These are phyloP conservation scores for Paracentrotus lividus DNA, from an alignment of 53 echinoderm and acorn worm genomes.

Conservation along the genomic window DNA sequence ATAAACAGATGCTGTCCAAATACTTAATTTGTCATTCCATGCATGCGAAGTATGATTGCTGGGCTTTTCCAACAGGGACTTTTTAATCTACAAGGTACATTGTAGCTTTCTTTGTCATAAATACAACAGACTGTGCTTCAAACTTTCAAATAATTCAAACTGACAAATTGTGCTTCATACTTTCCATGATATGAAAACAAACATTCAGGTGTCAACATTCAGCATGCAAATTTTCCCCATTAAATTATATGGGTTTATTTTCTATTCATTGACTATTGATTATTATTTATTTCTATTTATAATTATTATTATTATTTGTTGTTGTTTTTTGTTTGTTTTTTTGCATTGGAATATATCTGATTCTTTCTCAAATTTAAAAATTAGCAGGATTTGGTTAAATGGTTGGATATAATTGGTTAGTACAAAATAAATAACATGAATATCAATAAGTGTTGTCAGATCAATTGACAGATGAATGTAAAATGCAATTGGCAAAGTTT, in stretches of 20 bases:
- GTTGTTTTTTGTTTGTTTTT: too few relatives aligned
- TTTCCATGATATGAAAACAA: too few relatives aligned
- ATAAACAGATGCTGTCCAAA: too few relatives aligned
- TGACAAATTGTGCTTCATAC: not conserved
- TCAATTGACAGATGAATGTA: not conserved
- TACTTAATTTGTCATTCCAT: not conserved
- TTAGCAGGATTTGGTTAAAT: too few relatives aligned
- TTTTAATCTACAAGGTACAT: not conserved
- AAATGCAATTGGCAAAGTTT: not conserved
- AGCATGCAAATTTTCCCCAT: not conserved
- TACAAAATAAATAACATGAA: not conserved
- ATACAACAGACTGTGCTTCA: not conserved
- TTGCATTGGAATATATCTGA: too few relatives aligned
- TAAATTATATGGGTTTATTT: too few relatives aligned
- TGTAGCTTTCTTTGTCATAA: not conserved
- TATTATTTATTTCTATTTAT: too few relatives aligned
- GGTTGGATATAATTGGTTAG: not conserved
- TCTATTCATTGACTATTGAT: too few relatives aligned
- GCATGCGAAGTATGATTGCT: not conserved
- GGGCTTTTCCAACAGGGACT: not conserved
- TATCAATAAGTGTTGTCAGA: not conserved
- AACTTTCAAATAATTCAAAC: not conserved
- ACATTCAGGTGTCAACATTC: not conserved
- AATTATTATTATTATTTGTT: too few relatives aligned
- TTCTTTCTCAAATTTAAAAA: too few relatives aligned